These are phyloP conservation scores for Lasioglossum oenotherae DNA, from an alignment of 2,888 invertebrate genomes.

Conservation along the genomic window DNA sequence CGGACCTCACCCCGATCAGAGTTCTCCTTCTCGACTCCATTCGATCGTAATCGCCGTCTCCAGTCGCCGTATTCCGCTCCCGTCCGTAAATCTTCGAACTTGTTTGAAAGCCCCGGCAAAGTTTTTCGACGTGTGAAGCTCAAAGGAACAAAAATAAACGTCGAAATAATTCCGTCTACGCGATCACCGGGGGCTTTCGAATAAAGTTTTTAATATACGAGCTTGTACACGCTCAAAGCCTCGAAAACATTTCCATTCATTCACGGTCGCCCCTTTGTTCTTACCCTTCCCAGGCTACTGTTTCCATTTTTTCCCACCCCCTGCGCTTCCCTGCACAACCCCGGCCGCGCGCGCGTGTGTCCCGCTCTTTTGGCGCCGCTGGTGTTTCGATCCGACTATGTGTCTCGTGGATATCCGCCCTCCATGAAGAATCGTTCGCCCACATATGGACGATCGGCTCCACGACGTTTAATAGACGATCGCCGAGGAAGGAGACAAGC, in stretches of 20 bases:
- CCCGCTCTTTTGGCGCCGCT: conserved; percentile 22
- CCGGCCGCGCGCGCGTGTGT: background rate
- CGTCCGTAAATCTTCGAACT: conserved; percentile 61
- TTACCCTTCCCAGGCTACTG: conserved; percentile 43
- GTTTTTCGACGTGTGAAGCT: conserved; percentile 59
- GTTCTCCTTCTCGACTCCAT: conserved; percentile 47
- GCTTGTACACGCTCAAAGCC: conserved; percentile 51
- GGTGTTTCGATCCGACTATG: conserved; percentile 17
- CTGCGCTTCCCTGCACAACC: background rate
- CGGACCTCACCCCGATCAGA: conserved; percentile 59
- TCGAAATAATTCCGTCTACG: conserved; percentile 59
- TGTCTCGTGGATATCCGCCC: conserved; percentile 30
- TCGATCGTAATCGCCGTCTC: conserved; percentile 47
- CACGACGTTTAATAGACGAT: conserved; percentile 55
- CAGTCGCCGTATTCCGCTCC: conserved; percentile 49
- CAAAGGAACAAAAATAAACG: conserved; percentile 64
- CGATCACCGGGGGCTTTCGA: conserved; percentile 55
- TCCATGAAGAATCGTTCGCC: conserved; percentile 41
- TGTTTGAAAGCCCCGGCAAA: conserved; percentile 48
- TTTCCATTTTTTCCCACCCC: conserved; percentile 27
- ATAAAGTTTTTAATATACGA: conserved; percentile 66
- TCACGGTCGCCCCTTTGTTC: conserved; percentile 64
- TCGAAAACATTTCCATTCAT: conserved; percentile 62
- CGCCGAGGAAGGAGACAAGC: conserved; percentile 35
- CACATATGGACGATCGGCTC: conserved; percentile 37